Conservation (phyloP, 35 echinoderm and acorn worm genomes). For the Chiridota heheva region DNA sequence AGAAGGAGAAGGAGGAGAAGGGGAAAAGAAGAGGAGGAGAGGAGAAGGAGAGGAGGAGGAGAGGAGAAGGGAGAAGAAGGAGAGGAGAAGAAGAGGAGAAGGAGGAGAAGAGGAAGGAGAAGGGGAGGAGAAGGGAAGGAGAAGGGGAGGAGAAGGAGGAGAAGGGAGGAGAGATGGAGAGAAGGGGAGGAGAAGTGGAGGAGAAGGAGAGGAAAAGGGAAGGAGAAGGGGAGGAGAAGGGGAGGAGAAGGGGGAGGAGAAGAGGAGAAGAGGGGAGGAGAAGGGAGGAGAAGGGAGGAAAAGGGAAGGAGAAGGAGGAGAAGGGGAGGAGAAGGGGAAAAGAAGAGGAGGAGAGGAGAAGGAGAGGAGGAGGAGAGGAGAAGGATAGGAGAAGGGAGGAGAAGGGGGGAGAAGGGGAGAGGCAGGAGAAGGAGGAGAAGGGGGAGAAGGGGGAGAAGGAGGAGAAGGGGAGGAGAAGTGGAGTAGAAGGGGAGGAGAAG, state of each 20-base stretch:
- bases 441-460: conserved; percentile 7
- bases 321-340: too few species aligned
- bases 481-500: neutral
- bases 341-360: neutral
- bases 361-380: conserved; percentile 5
- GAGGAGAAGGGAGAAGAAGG: neutral
- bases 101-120: neutral
- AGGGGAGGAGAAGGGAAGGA: neutral
- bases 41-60: neutral
- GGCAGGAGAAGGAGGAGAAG: too few species aligned
- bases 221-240: neutral
- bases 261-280: neutral
- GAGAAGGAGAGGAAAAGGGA: too few species aligned
- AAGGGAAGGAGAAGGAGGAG: conserved; percentile 8
- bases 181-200: too few species aligned
- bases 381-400: too few species aligned
- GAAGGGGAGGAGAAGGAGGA: neutral
- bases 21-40: neutral
- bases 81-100: neutral
- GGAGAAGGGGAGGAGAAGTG: conserved; percentile 1
- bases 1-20: neutral
- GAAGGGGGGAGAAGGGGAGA: conserved; percentile 6
- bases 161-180: too few species aligned
- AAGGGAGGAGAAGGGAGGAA: conserved; percentile 2
- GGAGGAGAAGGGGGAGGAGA: neutral